Evolutionary conservation across 2,113 vertebrate species (phyloP), one percentile per base, ranked within the genome.

Genomic region (Macrotis lagotis): DNA sequence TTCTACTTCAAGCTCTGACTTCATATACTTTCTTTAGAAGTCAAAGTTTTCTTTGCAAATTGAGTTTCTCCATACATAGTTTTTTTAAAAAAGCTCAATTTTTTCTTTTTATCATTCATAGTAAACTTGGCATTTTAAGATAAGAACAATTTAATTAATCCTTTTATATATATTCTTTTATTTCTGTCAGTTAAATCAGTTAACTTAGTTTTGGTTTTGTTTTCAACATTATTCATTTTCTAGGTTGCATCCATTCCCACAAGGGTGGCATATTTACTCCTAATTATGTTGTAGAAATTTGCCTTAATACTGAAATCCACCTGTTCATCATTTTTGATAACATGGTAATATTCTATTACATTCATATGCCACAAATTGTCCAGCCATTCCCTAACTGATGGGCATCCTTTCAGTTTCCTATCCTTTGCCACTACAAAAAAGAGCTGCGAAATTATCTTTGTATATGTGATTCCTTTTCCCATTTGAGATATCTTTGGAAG

Each of bases 201-300:
- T 74, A 74, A 22, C 95, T 96, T 95, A 59, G 91, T 92, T 89
- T 7, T 1, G 50, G 1, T 49, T 92, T 91, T 92, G 28, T 51
- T 51, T 95, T 92, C 90, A 28, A 59, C 91, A 25, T 90, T 88
- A 88, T 92, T 89, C 11, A 88, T 93, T 96, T 95, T 37, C 66
- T 89, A 90, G 8, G 92, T 91, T 90, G 47, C 31, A 1, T 51
- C 24, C 11, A 93, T 95, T 90, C 28, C 14, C 12, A 66, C 31
- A 14, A 66, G 3, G 31, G 16, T 66, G 31, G 31, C 6, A 9
- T 66, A 55, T 93, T 93, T 90, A 2, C 19, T 1, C 7, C 1
- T 2, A 14, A 59, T 26, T 26, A 47, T 25, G 12, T 10, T 92
- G 93, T 88, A 90, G 59, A 95, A 94, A 3, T 90, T 95, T 94